Conservation (phyloP, 1,140 invertebrate species). For the Atta texana region DNA sequence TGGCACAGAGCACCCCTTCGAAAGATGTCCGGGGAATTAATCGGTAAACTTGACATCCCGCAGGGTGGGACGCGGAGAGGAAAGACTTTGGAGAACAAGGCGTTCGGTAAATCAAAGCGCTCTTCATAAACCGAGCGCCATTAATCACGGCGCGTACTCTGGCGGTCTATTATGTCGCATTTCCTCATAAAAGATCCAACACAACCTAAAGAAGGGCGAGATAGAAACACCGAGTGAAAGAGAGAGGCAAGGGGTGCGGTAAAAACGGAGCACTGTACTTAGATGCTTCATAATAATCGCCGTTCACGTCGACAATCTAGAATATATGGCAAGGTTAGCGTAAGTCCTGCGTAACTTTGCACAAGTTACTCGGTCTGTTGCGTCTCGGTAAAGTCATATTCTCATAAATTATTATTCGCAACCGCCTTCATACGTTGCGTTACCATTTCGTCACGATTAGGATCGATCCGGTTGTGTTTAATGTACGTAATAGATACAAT, state of each 20-base stretch:
- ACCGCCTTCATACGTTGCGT: slow-evolving; percentile 15
- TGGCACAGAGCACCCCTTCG: neutral
- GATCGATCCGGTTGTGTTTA: slow-evolving; percentile 50
- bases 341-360: slow-evolving; percentile 34
- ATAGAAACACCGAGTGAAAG: neutral
- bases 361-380: slow-evolving; percentile 42
- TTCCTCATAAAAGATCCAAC: slow-evolving; percentile 54
- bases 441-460: slow-evolving; percentile 61
- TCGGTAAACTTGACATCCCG: slow-evolving; percentile 53
- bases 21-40: slow-evolving; percentile 59
- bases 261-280: neutral
- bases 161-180: slow-evolving; percentile 50
- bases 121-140: slow-evolving; percentile 62
- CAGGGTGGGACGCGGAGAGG: neutral
- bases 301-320: slow-evolving; percentile 35
- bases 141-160: slow-evolving; percentile 56
- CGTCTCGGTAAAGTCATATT: slow-evolving; percentile 28
- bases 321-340: slow-evolving; percentile 47
- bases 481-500: slow-evolving; percentile 8
- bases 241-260: neutral
- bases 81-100: slow-evolving; percentile 57
- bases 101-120: slow-evolving; percentile 60
- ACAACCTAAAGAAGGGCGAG: neutral
- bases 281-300: slow-evolving; percentile 36
- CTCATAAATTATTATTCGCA: slow-evolving; percentile 49